Evolutionary conservation across 2,113 vertebrate genomes (phyloP).

Genomic region (Cyanoramphus novaezelandiae): DNA sequence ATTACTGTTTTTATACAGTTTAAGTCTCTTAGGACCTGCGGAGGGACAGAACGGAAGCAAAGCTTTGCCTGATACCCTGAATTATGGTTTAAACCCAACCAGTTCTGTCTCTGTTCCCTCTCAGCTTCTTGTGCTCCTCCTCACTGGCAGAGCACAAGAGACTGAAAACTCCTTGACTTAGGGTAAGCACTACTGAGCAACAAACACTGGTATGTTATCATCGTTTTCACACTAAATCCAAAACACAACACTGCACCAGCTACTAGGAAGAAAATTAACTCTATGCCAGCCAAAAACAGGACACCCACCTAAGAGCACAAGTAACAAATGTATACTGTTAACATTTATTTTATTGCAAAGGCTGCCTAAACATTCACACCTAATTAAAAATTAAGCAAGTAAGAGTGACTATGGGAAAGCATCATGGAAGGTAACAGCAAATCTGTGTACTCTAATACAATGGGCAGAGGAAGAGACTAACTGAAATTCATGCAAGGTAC

Average conservation of each 20-base stretch:
- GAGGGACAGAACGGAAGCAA: neutral
- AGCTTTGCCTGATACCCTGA: neutral
- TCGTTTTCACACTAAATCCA: neutral
- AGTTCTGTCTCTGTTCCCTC: neutral
- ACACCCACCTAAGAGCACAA: neutral
- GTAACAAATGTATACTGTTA: neutral
- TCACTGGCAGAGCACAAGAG: neutral
- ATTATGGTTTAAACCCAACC: neutral
- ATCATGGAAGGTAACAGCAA: neutral
- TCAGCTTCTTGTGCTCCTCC: neutral
- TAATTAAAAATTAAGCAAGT: neutral
- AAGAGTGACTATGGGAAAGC: neutral
- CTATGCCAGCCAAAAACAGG: neutral
- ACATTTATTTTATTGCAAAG: neutral
- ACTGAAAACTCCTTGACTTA: neutral
- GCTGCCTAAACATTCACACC: neutral
- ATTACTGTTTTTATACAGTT: neutral
- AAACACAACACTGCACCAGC: neutral
- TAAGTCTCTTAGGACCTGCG: neutral
- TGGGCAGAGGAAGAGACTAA: neutral
- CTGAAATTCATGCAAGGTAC: fast-evolving
- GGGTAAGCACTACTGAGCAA: neutral
- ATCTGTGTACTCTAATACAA: neutral
- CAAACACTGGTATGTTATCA: neutral
- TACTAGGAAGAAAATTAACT: neutral